A percentile compares a stretch with the other conserved stretches of the same genome.
phyloP scores from a whole-genome alignment of 2,797 vertebrate genomes.

The Sebastes steindachneri region DNA sequence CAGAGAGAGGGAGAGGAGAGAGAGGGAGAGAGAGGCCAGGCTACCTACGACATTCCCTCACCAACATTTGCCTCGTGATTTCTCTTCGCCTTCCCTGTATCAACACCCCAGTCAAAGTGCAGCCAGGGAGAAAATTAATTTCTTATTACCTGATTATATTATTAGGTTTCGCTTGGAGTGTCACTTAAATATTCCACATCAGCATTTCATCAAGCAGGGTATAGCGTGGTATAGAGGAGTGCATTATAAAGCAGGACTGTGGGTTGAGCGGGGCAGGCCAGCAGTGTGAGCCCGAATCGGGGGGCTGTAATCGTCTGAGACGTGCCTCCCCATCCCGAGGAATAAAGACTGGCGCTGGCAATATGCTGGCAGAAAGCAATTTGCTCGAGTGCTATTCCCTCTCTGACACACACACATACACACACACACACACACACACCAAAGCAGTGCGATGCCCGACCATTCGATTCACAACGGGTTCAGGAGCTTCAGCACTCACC shows the following conservation, averaged over 20 bases:
- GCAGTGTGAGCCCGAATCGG: slow-evolving; percentile 23
- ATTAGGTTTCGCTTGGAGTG: slow-evolving; percentile 75
- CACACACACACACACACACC: slow-evolving; percentile 3
- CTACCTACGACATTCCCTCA: slow-evolving; percentile 41
- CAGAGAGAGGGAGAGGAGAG: slow-evolving; percentile 7
- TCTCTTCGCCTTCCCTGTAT: slow-evolving; percentile 66
- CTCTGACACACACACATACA: slow-evolving; percentile 6
- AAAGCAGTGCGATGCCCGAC: slow-evolving; percentile 30
- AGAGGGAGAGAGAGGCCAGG: slow-evolving; percentile 1
- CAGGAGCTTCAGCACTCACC: slow-evolving; percentile 42
- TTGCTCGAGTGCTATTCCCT: slow-evolving; percentile 69
- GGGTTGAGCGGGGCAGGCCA: slow-evolving; percentile 26
- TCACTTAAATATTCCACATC: slow-evolving; percentile 78
- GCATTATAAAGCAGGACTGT: slow-evolving; percentile 31
- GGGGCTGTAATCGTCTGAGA: slow-evolving; percentile 72
- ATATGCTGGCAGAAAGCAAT: slow-evolving; percentile 82
- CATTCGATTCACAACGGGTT: slow-evolving; percentile 51
- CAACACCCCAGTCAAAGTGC: slow-evolving; percentile 84
- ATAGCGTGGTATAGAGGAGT: slow-evolving; percentile 34
- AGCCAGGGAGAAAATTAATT: slow-evolving; percentile 87
- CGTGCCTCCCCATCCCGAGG: slow-evolving; percentile 51
- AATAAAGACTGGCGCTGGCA: slow-evolving; percentile 78
- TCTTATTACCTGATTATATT: slow-evolving; percentile 84
- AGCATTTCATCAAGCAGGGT: slow-evolving; percentile 68
- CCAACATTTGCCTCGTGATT: slow-evolving; percentile 47